Evolutionary conservation across 2,797 vertebrate genomes (phyloP).

Genomic region (Eupleurogrammus muticus): DNA sequence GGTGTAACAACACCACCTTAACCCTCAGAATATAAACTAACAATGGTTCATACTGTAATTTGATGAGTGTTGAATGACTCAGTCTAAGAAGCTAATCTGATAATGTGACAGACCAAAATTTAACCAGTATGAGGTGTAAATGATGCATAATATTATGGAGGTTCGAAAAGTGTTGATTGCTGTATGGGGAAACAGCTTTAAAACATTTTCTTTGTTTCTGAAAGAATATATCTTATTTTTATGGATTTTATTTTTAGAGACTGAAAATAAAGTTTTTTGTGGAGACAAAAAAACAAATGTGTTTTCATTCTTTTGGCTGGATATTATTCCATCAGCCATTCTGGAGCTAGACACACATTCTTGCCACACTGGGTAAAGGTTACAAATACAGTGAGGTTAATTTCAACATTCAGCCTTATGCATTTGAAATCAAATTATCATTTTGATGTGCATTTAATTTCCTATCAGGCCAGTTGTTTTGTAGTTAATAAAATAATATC

Average conservation of each 20-base stretch:
- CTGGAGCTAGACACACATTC: neutral
- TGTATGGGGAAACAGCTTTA: slow-evolving; percentile 67
- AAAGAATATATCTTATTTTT: slow-evolving; percentile 69
- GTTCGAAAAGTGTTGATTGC: slow-evolving; percentile 29
- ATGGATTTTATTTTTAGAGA: slow-evolving; percentile 69
- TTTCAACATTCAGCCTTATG: neutral
- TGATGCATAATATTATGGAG: slow-evolving; percentile 25
- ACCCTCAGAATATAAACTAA: neutral
- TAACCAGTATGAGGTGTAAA: slow-evolving; percentile 7
- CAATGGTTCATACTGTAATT: slow-evolving; percentile 13
- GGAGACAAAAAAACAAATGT: slow-evolving; percentile 28
- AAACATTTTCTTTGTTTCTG: slow-evolving; percentile 39
- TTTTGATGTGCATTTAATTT: neutral
- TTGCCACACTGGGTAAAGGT: neutral
- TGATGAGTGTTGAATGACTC: slow-evolving; percentile 19
- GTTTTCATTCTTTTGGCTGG: slow-evolving; percentile 23
- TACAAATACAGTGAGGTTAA: neutral
- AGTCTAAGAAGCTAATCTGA: slow-evolving; percentile 15
- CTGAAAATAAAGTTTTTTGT: slow-evolving; percentile 71
- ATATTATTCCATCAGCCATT: neutral
- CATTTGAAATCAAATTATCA: neutral
- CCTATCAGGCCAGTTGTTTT: neutral
- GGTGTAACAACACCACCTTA: neutral
- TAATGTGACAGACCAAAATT: slow-evolving; percentile 14
- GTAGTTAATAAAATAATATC: neutral